A percentile compares a stretch with the other conserved stretches of the same genome.
phyloP scores from a whole-genome alignment of 2,888 invertebrate genomes.

The Sclerodermus sp. region DNA sequence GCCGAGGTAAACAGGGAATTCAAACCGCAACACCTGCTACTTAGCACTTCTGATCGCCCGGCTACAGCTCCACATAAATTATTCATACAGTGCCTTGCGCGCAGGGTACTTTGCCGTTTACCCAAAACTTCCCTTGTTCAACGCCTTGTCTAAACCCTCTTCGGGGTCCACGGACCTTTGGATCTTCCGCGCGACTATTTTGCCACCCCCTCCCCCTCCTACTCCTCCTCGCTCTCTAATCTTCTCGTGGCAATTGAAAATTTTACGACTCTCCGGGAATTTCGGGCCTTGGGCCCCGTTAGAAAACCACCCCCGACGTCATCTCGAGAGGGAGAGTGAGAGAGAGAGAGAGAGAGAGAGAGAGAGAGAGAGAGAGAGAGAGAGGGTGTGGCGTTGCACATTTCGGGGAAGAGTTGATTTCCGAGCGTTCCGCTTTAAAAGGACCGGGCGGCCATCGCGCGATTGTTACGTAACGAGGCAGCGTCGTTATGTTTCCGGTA shows the following conservation, averaged over 20 bases:
- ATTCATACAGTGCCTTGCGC: slow-evolving; percentile 22
- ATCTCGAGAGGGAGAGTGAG: too few relatives aligned
- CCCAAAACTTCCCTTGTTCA: not conserved
- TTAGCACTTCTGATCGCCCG: slow-evolving; percentile 19
- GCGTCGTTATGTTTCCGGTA: too few relatives aligned
- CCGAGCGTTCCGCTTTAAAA: too few relatives aligned
- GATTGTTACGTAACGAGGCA: too few relatives aligned
- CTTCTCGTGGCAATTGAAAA: not conserved
- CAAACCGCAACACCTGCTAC: slow-evolving; percentile 27
- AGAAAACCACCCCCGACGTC: too few relatives aligned
- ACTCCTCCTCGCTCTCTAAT: too few relatives aligned
- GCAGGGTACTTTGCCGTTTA: slow-evolving; percentile 13
- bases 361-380: too few relatives aligned
- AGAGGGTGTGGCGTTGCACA: too few relatives aligned
- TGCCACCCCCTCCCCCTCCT: not conserved
- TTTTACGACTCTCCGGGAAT: not conserved
- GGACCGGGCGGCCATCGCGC: too few relatives aligned
- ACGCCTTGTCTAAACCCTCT: not conserved
- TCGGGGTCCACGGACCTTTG: not conserved
- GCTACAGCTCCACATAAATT: slow-evolving; percentile 22
- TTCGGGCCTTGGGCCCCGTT: too few relatives aligned
- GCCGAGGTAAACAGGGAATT: slow-evolving; percentile 3
- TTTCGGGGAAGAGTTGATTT: too few relatives aligned
- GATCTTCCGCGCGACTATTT: not conserved
- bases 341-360: too few relatives aligned